Percentiles rank a stretch among this genome's conserved stretches.
Evolutionary conservation across 2,113 vertebrate species (phyloP).

Genomic region (Apodemus speciosus): DNA sequence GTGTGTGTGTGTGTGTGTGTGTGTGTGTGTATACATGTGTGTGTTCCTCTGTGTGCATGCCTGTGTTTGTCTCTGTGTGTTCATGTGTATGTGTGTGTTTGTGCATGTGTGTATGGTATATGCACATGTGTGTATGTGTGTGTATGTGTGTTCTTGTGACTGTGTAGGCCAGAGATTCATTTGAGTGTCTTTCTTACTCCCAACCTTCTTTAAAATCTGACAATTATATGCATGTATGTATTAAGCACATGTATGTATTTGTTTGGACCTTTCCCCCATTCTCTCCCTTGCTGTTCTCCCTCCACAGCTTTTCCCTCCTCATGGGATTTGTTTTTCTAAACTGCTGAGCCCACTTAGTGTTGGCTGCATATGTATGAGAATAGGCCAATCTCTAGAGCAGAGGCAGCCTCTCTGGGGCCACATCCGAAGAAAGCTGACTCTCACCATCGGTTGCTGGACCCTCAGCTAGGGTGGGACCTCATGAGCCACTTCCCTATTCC

Average conservation of each 20-base stretch:
- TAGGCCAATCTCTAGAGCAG: not conserved
- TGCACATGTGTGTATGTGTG: no score
- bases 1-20: no score
- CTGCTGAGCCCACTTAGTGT: not conserved
- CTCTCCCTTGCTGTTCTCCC: not conserved
- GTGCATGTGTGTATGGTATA: no score
- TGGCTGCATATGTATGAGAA: not conserved
- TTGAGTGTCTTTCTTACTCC: not conserved
- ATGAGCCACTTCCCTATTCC: not conserved
- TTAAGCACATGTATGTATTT: not conserved
- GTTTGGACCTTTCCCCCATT: not conserved
- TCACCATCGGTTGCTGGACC: not conserved
- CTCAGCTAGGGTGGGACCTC: not conserved
- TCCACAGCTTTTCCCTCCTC: not conserved
- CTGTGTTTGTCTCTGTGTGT: no score
- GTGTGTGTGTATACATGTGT: accelerated
- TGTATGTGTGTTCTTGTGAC: not conserved
- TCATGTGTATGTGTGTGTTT: no score
- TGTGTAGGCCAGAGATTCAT: not conserved
- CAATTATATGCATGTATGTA: not conserved
- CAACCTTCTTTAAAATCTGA: not conserved
- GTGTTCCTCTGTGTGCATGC: not conserved
- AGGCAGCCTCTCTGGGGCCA: not conserved
- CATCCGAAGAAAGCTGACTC: not conserved
- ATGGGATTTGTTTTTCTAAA: not conserved